Percentiles rank a stretch among this genome's conserved stretches.
Evolutionary conservation across 37 sponge, comb jelly and placozoan genomes (phyloP).

Genomic region (Geodia barretti): DNA sequence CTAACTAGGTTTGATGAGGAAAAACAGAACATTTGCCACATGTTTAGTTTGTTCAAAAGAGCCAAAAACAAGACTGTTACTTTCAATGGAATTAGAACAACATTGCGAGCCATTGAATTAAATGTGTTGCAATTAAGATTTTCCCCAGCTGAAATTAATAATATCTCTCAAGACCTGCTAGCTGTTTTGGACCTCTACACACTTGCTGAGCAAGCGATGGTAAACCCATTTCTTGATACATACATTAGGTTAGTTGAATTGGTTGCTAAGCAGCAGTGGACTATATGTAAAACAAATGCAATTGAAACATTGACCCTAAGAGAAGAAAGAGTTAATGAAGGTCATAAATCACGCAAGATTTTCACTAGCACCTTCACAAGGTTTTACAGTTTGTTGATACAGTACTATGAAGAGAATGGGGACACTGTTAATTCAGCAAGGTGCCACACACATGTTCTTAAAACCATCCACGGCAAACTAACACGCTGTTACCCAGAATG

Average conservation of each 20-base stretch:
- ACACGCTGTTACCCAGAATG: background rate
- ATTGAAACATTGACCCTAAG: background rate
- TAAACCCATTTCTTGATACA: background rate
- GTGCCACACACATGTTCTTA: background rate
- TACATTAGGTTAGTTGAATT: background rate
- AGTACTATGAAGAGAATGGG: background rate
- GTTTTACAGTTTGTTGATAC: background rate
- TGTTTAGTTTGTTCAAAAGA: background rate
- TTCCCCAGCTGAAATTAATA: background rate
- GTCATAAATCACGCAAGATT: background rate
- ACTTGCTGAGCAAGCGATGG: background rate
- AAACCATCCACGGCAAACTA: background rate
- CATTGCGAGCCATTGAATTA: background rate
- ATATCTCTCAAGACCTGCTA: background rate
- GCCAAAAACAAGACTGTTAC: background rate
- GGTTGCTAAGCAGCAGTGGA: background rate
- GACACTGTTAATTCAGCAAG: background rate
- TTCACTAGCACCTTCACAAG: background rate
- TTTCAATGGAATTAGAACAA: background rate
- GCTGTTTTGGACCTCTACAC: background rate
- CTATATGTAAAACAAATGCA: background rate
- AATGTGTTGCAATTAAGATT: background rate
- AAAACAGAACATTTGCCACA: conserved; percentile 22
- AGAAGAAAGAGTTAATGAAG: background rate
- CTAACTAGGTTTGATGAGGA: conserved; percentile 26